Evolutionary conservation across 2,797 vertebrate genomes (phyloP), one percentile per base, ranked within the genome.

Genomic region (Pseudotriccus pelzelni): DNA sequence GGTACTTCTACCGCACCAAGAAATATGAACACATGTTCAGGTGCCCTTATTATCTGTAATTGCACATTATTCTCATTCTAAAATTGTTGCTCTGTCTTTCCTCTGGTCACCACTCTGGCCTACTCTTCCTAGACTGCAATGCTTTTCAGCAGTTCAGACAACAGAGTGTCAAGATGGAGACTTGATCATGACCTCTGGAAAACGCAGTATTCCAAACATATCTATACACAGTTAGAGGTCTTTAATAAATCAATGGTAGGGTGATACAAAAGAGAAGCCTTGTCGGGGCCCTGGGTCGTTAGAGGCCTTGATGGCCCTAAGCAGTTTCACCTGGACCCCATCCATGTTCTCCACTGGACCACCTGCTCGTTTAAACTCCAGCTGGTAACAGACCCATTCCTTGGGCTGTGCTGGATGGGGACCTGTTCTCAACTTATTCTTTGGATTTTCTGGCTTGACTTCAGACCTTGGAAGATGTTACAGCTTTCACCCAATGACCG

Each of bases 381-480:
- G 30, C 32, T 75, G 58, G 58, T 10, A 7, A 0, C 0, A 0
- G 3, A 1, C 0, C 0, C 0, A 0, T 59, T 8, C 2, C 0
- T 9, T 22, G 10, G 56, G 66, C 10, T 81, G 6, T 68, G 27
- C 34, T 53, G 24, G 3, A 8, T 27, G 32, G 12, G 5, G 1
- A 0, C 0, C 0, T 15, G 0, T 4, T 77, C 12, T 41, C 27
- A 25, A 34, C 5, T 53, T 60, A 12, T 28, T 87, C 3, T 70
- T 39, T 63, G 21, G 6, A 1, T 63, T 84, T 88, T 10, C 9
- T 69, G 55, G 9, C 0, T 32, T 68, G 18, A 25, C 4, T 28
- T 84, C 6, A 25, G 19, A 10, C 2, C 15, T 60, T 30, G 5
- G 3, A 2, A 76, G 17, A 12, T 63, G 76, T 72, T 41, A 15